These are phyloP conservation scores for Oceanites oceanicus DNA, from an alignment of 2,113 vertebrate species.

Conservation along the genomic window DNA sequence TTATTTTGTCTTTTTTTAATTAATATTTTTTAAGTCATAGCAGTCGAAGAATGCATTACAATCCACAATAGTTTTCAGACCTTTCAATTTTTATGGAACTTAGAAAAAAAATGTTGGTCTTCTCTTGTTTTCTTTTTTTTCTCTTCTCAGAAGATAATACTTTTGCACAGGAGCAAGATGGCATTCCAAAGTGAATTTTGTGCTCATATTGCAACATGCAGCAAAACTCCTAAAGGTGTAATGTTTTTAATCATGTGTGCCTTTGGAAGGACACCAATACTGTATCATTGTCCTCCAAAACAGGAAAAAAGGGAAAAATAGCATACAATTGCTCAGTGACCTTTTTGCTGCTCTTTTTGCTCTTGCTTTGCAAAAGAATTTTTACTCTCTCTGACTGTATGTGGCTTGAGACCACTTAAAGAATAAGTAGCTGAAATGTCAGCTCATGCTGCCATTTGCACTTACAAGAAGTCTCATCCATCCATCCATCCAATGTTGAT, in stretches of 20 bases:
- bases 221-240: neutral
- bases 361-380: neutral
- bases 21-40: neutral
- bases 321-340: neutral
- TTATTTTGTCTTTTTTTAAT: neutral
- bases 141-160: neutral
- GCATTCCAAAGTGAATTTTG: neutral
- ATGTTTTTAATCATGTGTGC: neutral
- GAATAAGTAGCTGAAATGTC: neutral
- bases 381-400: neutral
- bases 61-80: neutral
- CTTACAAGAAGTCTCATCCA: neutral
- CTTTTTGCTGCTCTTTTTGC: neutral
- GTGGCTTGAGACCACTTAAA: neutral
- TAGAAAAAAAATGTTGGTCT: neutral
- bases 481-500: neutral
- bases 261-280: neutral
- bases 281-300: neutral
- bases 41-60: rapidly evolving
- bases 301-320: neutral
- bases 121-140: neutral
- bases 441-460: neutral
- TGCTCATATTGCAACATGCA: neutral
- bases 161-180: neutral
- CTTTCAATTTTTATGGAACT: neutral